Base-by-base conservation (phyloP, 2,888 invertebrate genomes). In the Luffia ferchaultella region DNA sequence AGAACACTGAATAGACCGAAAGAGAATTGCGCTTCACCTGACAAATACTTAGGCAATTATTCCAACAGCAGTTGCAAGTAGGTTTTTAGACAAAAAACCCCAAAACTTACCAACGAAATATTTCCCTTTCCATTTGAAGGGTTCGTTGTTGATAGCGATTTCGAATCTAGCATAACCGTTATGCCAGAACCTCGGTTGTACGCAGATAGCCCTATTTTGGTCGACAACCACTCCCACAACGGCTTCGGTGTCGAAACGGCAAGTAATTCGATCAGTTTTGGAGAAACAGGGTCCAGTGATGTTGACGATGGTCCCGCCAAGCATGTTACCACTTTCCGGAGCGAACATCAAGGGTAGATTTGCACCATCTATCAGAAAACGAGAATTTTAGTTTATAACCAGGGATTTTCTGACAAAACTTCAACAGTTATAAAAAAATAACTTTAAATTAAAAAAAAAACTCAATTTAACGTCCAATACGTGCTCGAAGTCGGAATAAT, bases 271-370 rank as follows among this genome's bases (percentile, higher is more conserved):
- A 60, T 93, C 90, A 1, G 85, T 85, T 0, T 87, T 87, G 57
- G 90, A 86, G 68, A 98, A 95, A 69, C 98, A 98, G 1, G 97
- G 97, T 0, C 98, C 98, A 0, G 98, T 97, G 52, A 98, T 93
- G 67, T 98, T 97, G 42, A 98, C 95, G 50, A 97, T 90, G 0
- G 96, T 95, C 1, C 98, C 98, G 2, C 98, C 98, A 57, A 98
- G 85, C 98, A 98, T 98, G 70, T 95, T 96, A 2, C 97, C 98
- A 65, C 95, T 95, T 72, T 97, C 96, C 0, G 97, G 97, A 0
- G 97, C 96, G 63, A 96, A 96, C 60, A 93, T 89, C 49, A 96
- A 72, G 0, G 92, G 92, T 52, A 96, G 86, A 68, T 92, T 89
- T 0, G 93, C 90, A 16, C 92, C 93, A 62, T 93, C 95, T 94